Evolutionary conservation across 2,888 invertebrate genomes (phyloP), one percentile per base, ranked within the genome.

Genomic region (Clivina fossor): DNA sequence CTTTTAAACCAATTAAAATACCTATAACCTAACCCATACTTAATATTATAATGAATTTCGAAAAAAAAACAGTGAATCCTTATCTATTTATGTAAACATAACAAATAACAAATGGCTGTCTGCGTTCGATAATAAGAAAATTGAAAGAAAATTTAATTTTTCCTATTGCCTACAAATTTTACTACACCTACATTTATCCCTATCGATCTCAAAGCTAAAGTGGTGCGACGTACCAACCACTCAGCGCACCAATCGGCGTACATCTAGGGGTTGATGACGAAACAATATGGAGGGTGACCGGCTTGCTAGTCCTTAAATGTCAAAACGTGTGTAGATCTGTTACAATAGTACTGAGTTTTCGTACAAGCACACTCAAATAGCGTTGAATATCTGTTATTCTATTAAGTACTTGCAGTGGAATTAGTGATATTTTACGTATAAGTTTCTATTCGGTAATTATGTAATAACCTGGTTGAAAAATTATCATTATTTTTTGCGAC

Each of bases 271-370:
- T 46, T 22, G 24, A 24, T 54, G 28, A 54, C 54, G 46, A 46
- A 35, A 54, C 54, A 37, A 38, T 20, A 46, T 46, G 46, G 44
- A 35, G 37, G 46, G 5, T 13, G 18, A 46, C 54, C 54, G 54
- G 54, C 43, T 53, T 41, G 43, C 43, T 53, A 30, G 26, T 9
- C 32, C 32, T 11, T 4, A n/a, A n/a, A 32, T 37, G n/a, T 37
- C 24, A 35, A 9, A 48, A 50, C 50, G 50, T 53, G 43, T 20
- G 20, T n/a, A n/a, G n/a, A n/a, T n/a, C n/a, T n/a, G n/a, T n/a
- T n/a, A n/a, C n/a, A n/a, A n/a, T n/a, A n/a, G n/a, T n/a, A n/a
- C n/a, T n/a, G n/a, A n/a, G n/a, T n/a, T n/a, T 40, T 3, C 19
- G 11, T 7, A 19, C 40, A 16, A n/a, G 8, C 26, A 26, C 26